These are phyloP conservation scores for Takifugu flavidus DNA, from an alignment of 2,113 vertebrate genomes.

Conservation along the genomic window DNA sequence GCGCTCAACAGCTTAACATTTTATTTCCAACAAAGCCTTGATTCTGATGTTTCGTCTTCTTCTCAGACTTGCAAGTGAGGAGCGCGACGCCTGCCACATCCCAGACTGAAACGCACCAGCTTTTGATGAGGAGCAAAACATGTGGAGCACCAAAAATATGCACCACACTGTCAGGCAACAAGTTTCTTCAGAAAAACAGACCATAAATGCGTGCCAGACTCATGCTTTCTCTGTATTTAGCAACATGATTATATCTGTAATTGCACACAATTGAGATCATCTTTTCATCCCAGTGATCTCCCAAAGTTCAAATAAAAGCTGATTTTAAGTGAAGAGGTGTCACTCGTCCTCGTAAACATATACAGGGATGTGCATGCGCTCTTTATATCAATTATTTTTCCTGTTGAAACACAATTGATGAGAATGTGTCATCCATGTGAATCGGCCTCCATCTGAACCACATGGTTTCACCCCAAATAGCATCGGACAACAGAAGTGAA, in stretches of 20 bases:
- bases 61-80: constrained; percentile 10
- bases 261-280: constrained; percentile 8
- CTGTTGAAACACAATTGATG: background rate
- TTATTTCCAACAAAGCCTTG: background rate
- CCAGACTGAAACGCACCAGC: no score
- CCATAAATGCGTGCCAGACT: constrained; percentile 18
- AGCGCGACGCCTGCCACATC: constrained; percentile 9
- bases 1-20: no score
- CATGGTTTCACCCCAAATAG: background rate
- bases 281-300: constrained; percentile 1
- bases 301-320: background rate
- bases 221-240: constrained; percentile 1
- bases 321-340: background rate
- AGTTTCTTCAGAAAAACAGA: constrained; percentile 23
- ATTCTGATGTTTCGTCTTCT: background rate
- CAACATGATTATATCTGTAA: constrained; percentile 14
- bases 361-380: no score
- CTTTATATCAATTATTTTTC: background rate
- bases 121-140: no score
- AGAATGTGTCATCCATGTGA: background rate
- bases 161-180: background rate
- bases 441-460: background rate
- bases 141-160: no score
- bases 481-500: background rate
- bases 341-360: constrained; percentile 5